A percentile compares a stretch with the other conserved stretches of the same genome.
Evolutionary conservation across 2,888 invertebrate species (phyloP).

Genomic region (Cabera pusaria): DNA sequence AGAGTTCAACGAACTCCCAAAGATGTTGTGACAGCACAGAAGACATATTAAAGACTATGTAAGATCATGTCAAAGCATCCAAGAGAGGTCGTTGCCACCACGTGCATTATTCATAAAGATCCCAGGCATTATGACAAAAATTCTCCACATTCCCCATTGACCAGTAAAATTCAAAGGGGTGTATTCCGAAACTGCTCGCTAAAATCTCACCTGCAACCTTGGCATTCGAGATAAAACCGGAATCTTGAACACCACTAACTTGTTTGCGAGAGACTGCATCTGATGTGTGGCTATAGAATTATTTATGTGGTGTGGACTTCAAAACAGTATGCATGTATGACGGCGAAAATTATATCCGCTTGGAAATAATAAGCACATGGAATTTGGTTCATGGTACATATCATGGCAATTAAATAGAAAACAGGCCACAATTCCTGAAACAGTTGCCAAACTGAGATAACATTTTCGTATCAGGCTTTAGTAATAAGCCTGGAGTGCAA

Average conservation of each 20-base stretch:
- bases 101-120: conserved; percentile 72
- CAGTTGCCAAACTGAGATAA: conserved; percentile 13
- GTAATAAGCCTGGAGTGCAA: conserved; percentile 36
- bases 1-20: conserved; percentile 32
- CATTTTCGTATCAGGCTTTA: conserved; percentile 19
- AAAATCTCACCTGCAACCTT: conserved; percentile 42
- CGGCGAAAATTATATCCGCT: conserved; percentile 25
- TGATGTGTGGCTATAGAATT: conserved; percentile 32
- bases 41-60: conserved; percentile 21
- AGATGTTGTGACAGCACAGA: conserved; percentile 41
- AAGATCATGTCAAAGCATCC: background rate
- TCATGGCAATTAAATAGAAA: too few relatives aligned
- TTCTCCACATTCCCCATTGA: conserved; percentile 55
- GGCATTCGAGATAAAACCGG: conserved; percentile 42
- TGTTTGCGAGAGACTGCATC: conserved; percentile 39
- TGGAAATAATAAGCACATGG: conserved; percentile 12
- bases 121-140: conserved; percentile 57
- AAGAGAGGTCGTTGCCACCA: conserved; percentile 17
- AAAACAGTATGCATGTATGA: conserved; percentile 28
- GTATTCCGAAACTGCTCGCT: conserved; percentile 44
- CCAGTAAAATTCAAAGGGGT: conserved; percentile 43
- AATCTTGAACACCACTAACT: conserved; percentile 34
- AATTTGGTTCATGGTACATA: too few relatives aligned
- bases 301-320: too few relatives aligned
- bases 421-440: conserved; percentile 5